phyloP scores from a whole-genome alignment of 2,113 vertebrate genomes.

The Lophius piscatorius region DNA sequence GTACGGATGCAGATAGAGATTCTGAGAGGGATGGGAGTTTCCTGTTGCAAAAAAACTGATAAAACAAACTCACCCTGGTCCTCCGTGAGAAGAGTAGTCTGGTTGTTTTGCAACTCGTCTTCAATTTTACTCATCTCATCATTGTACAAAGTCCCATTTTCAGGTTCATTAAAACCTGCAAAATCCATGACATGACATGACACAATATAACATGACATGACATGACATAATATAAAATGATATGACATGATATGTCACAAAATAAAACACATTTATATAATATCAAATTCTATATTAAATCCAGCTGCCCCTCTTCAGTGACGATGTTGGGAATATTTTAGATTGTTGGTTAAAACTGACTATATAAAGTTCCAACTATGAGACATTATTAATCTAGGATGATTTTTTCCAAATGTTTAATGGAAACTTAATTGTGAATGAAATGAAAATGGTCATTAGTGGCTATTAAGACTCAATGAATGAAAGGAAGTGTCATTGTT shows the following conservation, averaged over 20 bases:
- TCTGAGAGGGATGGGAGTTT: neutral
- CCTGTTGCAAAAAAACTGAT: neutral
- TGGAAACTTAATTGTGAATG: neutral
- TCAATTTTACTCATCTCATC: neutral
- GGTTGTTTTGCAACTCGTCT: conserved; percentile 12
- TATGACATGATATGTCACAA: no score
- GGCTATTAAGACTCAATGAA: neutral
- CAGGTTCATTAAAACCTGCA: conserved; percentile 27
- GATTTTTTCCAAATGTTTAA: no score
- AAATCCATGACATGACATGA: neutral
- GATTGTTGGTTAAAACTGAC: no score
- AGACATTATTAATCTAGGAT: no score
- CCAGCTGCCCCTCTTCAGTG: no score
- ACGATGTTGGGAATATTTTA: no score
- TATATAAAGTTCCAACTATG: no score
- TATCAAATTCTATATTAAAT: no score
- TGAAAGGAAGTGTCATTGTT: conserved; percentile 28
- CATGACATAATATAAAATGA: no score
- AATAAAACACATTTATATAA: no score
- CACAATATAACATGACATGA: no score
- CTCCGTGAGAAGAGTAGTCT: conserved; percentile 15
- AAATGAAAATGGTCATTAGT: no score
- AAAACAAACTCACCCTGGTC: conserved; percentile 51
- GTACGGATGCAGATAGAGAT: rapidly evolving
- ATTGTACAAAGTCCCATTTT: neutral